Percentiles rank a stretch among this genome's conserved stretches.
phyloP scores from a whole-genome alignment of 2,113 vertebrate genomes.

The Orycteropus afer region DNA sequence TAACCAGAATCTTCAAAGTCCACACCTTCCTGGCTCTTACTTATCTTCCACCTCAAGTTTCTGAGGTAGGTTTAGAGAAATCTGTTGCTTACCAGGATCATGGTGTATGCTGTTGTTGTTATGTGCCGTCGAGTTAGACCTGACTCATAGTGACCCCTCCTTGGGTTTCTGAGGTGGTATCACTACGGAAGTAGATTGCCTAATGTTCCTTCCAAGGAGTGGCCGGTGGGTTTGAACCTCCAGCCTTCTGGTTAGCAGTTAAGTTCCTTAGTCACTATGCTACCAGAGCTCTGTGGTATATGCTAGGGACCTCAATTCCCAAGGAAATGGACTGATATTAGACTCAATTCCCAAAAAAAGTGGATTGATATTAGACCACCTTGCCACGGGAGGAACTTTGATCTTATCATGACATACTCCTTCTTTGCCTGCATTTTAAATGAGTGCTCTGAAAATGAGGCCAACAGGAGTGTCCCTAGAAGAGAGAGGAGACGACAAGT shows the following conservation, averaged over 20 bases:
- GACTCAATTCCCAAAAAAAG: background rate
- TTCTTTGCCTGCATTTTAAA: background rate
- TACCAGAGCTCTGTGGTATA: too few relatives aligned
- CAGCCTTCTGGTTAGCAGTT: too few relatives aligned
- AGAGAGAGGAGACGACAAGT: background rate
- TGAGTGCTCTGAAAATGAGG: background rate
- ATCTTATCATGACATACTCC: background rate
- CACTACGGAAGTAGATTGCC: too few relatives aligned
- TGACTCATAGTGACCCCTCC: too few relatives aligned
- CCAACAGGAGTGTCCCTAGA: background rate
- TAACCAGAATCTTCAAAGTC: background rate
- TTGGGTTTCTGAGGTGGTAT: too few relatives aligned
- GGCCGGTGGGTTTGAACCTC: too few relatives aligned
- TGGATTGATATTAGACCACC: too few relatives aligned
- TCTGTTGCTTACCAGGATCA: background rate
- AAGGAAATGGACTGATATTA: background rate
- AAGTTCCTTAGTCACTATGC: too few relatives aligned
- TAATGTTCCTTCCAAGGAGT: too few relatives aligned
- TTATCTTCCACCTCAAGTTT: background rate
- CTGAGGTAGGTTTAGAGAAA: slow-evolving; percentile 6
- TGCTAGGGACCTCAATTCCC: background rate
- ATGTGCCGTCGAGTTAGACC: too few relatives aligned
- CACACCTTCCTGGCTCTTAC: background rate
- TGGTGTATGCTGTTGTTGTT: background rate
- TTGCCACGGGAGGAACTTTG: background rate